Evolutionary conservation across 2,113 vertebrate genomes (phyloP).

Genomic region (Trinectes maculatus): DNA sequence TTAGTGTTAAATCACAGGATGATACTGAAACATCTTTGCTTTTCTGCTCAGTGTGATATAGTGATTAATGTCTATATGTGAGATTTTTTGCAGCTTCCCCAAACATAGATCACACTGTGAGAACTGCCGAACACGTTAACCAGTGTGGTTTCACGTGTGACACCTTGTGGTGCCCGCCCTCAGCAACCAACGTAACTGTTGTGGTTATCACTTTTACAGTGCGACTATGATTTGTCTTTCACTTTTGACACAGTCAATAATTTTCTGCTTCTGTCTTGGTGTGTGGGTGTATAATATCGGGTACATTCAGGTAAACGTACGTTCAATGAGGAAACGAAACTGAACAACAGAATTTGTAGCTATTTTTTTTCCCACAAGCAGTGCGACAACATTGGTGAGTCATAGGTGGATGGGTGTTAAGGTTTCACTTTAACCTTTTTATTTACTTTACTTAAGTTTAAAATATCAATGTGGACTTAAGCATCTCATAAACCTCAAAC

Average conservation of each 20-base stretch:
- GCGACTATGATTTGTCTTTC: slow-evolving; percentile 11
- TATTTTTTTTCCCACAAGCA: too few species aligned
- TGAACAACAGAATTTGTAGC: neutral
- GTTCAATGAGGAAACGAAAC: slow-evolving; percentile 45
- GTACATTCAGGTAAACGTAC: neutral
- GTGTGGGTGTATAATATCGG: neutral
- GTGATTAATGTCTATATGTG: too few species aligned
- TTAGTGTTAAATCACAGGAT: too few species aligned
- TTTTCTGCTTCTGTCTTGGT: rapidly evolving
- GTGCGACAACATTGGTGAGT: too few species aligned
- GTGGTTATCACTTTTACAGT: slow-evolving; percentile 60
- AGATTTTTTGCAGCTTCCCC: too few species aligned
- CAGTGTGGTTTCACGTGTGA: neutral
- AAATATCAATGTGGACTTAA: neutral
- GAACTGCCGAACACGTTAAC: too few species aligned
- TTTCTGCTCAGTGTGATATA: too few species aligned
- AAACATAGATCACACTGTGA: too few species aligned
- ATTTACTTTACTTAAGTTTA: neutral
- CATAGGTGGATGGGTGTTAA: neutral
- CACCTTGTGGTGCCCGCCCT: slow-evolving; percentile 32
- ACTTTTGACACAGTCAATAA: neutral
- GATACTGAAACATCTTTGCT: too few species aligned
- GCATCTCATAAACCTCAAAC: neutral
- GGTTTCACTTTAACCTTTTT: neutral
- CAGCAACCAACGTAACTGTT: slow-evolving; percentile 20